Percentiles rank a stretch among this genome's conserved stretches.
Evolutionary conservation across 2,888 invertebrate genomes (phyloP).

Genomic region (Stenolophus ochropezus): DNA sequence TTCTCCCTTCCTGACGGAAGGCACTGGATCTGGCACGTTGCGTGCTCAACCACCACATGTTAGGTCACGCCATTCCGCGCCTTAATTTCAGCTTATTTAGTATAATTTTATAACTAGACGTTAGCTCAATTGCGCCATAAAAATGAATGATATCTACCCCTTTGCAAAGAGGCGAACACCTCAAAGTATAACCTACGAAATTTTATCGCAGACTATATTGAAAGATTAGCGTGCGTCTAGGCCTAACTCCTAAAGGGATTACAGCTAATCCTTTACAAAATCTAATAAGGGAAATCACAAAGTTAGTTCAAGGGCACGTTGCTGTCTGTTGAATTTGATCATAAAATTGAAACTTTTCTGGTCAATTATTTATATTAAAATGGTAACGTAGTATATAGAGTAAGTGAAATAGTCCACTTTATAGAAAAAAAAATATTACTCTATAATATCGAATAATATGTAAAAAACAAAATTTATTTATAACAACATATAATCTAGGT

Average conservation of each 20-base stretch:
- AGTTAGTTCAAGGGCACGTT: background rate
- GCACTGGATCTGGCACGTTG: background rate
- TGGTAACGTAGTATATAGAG: too few species aligned
- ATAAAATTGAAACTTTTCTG: too few species aligned
- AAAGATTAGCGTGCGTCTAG: background rate
- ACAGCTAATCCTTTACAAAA: background rate
- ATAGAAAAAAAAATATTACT: too few species aligned
- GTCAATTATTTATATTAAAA: too few species aligned
- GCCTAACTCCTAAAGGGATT: background rate
- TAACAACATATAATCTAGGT: too few species aligned
- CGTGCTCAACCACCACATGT: conserved; percentile 27
- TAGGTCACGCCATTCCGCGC: conserved; percentile 31
- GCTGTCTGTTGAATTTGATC: too few species aligned
- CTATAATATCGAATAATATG: too few species aligned
- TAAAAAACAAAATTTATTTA: too few species aligned
- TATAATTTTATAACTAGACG: conserved; percentile 46
- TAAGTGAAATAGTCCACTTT: too few species aligned
- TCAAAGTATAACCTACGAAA: conserved; percentile 9
- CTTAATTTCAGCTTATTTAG: conserved; percentile 45
- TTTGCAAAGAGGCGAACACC: conserved; percentile 12
- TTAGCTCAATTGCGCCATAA: conserved; percentile 47
- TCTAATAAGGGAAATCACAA: background rate
- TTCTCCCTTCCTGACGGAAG: background rate
- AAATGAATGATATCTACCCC: conserved; percentile 35
- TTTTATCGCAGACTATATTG: background rate